These are phyloP conservation scores for Rhabdornis inornatus DNA, from an alignment of 2,113 vertebrate species.

Conservation along the genomic window DNA sequence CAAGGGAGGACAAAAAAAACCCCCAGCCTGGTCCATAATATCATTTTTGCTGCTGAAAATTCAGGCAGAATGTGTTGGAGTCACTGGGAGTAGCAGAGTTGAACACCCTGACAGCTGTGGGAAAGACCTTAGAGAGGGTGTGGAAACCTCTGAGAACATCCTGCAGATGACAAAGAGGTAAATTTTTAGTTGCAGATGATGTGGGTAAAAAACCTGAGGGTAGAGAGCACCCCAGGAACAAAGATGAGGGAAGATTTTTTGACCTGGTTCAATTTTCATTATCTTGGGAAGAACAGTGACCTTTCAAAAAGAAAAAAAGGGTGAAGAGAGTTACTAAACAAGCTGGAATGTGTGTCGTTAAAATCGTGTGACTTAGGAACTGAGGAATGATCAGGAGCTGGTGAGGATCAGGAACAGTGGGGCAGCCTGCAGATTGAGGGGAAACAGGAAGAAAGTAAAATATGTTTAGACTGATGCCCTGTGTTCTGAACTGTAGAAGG, in stretches of 20 bases:
- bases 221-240: not conserved
- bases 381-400: not conserved
- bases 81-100: not conserved
- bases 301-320: not conserved
- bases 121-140: accelerated
- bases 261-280: not conserved
- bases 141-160: not conserved
- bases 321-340: not conserved
- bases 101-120: not conserved
- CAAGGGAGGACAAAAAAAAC: not conserved
- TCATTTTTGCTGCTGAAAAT: not conserved
- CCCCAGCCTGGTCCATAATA: not conserved
- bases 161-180: not conserved
- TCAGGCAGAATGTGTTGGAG: not conserved
- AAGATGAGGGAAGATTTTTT: not conserved
- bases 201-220: too few relatives aligned
- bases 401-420: not conserved
- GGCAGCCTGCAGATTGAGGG: not conserved
- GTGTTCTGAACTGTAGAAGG: not conserved
- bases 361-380: not conserved
- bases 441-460: not conserved
- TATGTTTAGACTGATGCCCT: not conserved
- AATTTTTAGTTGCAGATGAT: not conserved
- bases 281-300: not conserved
- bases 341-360: not conserved